phyloP scores from a whole-genome alignment of 2,113 vertebrate species.

The Aleadryas rufinucha region DNA sequence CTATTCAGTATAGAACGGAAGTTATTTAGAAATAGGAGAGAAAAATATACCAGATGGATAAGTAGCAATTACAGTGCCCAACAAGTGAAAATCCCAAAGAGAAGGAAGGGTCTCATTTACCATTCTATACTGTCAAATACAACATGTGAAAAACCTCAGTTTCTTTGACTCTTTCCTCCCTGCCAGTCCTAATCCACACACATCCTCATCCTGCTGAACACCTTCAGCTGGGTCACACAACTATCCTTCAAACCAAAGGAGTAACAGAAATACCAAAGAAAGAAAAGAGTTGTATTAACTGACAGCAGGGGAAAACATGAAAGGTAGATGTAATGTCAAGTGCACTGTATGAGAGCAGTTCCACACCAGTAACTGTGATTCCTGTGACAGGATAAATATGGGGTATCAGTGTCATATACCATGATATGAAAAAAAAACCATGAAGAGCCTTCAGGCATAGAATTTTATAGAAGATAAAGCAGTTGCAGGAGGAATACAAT shows the following conservation, averaged over 20 bases:
- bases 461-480: background rate
- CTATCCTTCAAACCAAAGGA: background rate
- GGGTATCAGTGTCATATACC: background rate
- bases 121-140: background rate
- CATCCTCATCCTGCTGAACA: background rate
- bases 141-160: background rate
- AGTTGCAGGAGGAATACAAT: background rate
- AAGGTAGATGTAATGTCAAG: background rate
- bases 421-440: background rate
- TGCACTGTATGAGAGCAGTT: background rate
- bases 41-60: background rate
- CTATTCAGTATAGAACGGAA: background rate
- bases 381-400: background rate
- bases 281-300: background rate
- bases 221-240: background rate
- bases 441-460: background rate
- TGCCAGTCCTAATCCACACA: background rate
- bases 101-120: background rate
- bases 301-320: background rate
- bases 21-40: background rate
- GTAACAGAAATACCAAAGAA: background rate
- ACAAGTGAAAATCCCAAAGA: background rate
- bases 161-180: background rate
- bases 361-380: background rate
- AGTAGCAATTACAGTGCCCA: background rate